Conservation (phyloP, 2,113 vertebrate genomes). For the Nothoprocta perdicaria region DNA sequence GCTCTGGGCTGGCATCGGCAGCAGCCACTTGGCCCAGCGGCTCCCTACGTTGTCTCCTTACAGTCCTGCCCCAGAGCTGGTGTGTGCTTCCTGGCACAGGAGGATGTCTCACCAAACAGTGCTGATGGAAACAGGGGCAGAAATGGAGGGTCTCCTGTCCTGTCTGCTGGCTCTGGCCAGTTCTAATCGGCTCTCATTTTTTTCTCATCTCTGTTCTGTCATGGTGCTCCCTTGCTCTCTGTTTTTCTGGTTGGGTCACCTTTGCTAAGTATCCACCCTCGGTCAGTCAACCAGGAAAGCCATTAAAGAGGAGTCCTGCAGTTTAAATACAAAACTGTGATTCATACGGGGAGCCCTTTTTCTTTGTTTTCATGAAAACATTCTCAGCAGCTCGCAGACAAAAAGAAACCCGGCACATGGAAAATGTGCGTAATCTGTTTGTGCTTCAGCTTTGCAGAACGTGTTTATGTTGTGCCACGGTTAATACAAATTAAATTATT, state of each 20-base stretch:
- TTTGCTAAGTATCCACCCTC: constrained; percentile 17
- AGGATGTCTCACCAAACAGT: not conserved
- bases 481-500: constrained; percentile 63
- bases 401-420: constrained; percentile 35
- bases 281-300: constrained; percentile 29
- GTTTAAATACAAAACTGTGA: constrained; percentile 50
- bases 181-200: not conserved
- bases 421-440: constrained; percentile 70
- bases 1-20: not conserved
- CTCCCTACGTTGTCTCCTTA: not conserved
- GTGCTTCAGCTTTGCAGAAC: constrained; percentile 61
- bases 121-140: not conserved
- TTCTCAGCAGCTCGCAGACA: constrained; percentile 17
- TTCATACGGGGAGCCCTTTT: constrained; percentile 66
- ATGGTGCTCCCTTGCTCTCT: not conserved
- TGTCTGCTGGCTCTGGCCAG: not conserved
- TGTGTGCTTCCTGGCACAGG: not conserved
- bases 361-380: constrained; percentile 72
- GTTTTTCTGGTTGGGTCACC: not conserved
- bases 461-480: constrained; percentile 41
- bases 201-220: not conserved
- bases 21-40: not conserved
- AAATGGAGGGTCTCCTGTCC: not conserved
- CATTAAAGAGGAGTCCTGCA: constrained; percentile 30
- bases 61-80: not conserved